Base-by-base conservation (phyloP, 2,113 vertebrate species). In the Chionomys nivalis region DNA sequence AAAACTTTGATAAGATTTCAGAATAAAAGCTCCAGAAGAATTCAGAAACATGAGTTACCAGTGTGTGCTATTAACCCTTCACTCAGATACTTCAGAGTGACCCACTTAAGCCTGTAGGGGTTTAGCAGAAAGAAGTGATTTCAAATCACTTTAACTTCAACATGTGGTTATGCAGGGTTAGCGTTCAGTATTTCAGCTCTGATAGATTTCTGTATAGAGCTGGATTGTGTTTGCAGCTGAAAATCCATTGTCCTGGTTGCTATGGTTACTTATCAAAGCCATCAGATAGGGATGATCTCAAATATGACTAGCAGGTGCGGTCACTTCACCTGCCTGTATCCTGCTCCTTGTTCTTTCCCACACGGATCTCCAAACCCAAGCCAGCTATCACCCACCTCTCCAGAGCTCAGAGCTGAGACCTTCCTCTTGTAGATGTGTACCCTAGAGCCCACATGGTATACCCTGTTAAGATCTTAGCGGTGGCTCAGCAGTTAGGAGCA, bases 1-100 rank as follows among this genome's bases (percentile, higher is more conserved):
- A 21, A 93, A 92, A 77, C 39, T 39, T 96, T 95, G 95, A 52
- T 86, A 90, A 87, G 65, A 92, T 61, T 94, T 88, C 31, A 94
- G 75, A 79, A 93, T 66, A 39, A 89, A 87, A 93, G 33, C 94
- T 65, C 19, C 7, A n/a, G 87, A 39, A 87, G 68, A 76, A 89
- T 92, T 85, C 44, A 61, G 1, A 90, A 65, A 28, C 26, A 88
- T 28, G 63, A 31, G 55, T 90, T 63, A 70, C 58, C 7, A 49
- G 24, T 63, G 55, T 24, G 31, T 78, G 44, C 61, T 14, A 73
- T 42, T 89, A 47, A 7, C 72, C 31, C 63, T 72, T 65, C 36
- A 94, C 82, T 91, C 42, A 75, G 26, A 95, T 7, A 79, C 33
- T 75, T 89, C 24, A 44, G 52, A 94, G 47, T 75, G 39, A 78